A percentile compares a stretch with the other conserved stretches of the same genome.
phyloP scores from a whole-genome alignment of 2,888 invertebrate species.

The Hypsopygia costalis region DNA sequence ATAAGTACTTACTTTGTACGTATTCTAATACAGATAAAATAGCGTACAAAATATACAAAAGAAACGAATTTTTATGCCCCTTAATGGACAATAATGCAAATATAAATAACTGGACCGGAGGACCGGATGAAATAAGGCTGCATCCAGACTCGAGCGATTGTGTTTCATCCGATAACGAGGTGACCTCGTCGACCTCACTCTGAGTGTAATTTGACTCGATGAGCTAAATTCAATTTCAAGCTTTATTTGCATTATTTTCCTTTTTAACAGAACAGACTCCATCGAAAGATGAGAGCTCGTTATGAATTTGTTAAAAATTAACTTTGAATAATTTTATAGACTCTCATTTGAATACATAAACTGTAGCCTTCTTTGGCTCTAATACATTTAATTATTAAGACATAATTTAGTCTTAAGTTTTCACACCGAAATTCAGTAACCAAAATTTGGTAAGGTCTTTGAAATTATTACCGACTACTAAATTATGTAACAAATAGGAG shows the following conservation, averaged over 20 bases:
- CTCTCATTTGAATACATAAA: slow-evolving; percentile 4
- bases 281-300: slow-evolving; percentile 7
- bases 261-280: slow-evolving; percentile 16
- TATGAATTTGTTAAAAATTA: slow-evolving; percentile 7
- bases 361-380: background rate
- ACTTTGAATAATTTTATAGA: slow-evolving; percentile 1
- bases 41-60: too few relatives aligned
- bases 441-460: too few relatives aligned
- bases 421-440: too few relatives aligned
- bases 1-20: too few relatives aligned
- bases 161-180: slow-evolving; percentile 48
- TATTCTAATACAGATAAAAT: too few relatives aligned
- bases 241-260: slow-evolving; percentile 32
- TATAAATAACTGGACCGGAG: slow-evolving; percentile 19
- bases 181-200: slow-evolving; percentile 15
- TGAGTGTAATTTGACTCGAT: slow-evolving; percentile 38
- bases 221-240: slow-evolving; percentile 38
- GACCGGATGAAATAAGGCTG: slow-evolving; percentile 34
- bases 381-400: background rate
- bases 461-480: too few relatives aligned
- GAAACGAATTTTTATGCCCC: background rate
- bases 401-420: too few relatives aligned
- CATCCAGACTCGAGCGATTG: slow-evolving; percentile 35
- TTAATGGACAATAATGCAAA: background rate
- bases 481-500: too few relatives aligned